Conservation (phyloP, 1,140 invertebrate genomes). For the Fopius arisanus region DNA sequence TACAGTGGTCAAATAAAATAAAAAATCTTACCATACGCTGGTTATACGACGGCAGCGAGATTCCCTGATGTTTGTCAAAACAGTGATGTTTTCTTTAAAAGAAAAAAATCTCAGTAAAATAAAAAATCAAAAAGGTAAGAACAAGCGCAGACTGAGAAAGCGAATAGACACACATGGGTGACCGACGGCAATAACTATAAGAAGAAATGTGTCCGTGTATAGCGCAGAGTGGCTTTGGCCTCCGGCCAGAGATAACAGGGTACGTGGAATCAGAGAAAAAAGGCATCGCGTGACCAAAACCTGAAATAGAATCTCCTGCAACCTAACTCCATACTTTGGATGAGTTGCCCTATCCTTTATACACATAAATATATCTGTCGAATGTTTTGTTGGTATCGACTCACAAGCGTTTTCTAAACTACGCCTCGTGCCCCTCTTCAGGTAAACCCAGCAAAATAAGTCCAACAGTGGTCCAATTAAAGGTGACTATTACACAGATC, state of each 20-base stretch:
- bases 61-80: not conserved
- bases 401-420: not conserved
- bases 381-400: constrained; percentile 1
- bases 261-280: constrained; percentile 57
- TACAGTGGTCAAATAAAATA: not conserved
- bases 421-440: constrained; percentile 7
- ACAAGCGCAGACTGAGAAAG: not conserved
- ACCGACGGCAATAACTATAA: constrained; percentile 4
- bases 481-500: constrained; percentile 7
- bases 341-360: constrained; percentile 37
- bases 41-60: too few relatives aligned
- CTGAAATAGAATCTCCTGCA: constrained; percentile 50
- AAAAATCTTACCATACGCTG: not conserved
- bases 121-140: not conserved
- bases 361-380: not conserved
- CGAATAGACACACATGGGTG: constrained; percentile 15
- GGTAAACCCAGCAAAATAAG: not conserved
- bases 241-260: constrained; percentile 41
- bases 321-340: constrained; percentile 39
- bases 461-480: constrained; percentile 18
- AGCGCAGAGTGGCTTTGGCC: constrained; percentile 29
- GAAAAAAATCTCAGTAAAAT: not conserved
- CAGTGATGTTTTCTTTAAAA: not conserved
- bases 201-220: constrained; percentile 28
- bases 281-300: constrained; percentile 59